Percentiles rank a stretch among this genome's conserved stretches.
These are phyloP conservation scores for Atrichornis clamosus DNA, from an alignment of 2,113 vertebrate species.

Conservation along the genomic window DNA sequence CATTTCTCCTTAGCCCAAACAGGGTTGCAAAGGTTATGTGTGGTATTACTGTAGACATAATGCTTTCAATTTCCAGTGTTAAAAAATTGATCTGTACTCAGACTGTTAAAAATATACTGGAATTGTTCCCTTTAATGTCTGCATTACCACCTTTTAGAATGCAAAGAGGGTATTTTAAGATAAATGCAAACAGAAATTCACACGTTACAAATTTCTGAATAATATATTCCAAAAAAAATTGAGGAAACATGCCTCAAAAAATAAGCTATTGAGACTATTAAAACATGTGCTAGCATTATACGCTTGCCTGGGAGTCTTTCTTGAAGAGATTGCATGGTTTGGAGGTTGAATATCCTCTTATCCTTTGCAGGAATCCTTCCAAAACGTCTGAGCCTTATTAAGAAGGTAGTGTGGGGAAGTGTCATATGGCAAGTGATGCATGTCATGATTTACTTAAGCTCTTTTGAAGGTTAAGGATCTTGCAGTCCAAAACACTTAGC, in stretches of 20 bases:
- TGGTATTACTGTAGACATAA: background rate
- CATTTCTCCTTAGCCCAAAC: background rate
- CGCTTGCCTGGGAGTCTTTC: background rate
- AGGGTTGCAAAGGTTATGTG: background rate
- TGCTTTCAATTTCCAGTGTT: background rate
- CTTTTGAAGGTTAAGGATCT: constrained; percentile 13
- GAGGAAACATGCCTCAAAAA: background rate
- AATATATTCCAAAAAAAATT: background rate
- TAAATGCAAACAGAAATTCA: background rate
- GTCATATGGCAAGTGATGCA: background rate
- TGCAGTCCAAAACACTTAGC: background rate
- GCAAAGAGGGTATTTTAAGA: background rate
- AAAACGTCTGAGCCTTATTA: background rate
- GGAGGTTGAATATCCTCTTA: background rate
- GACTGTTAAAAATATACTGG: background rate
- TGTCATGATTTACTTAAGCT: background rate
- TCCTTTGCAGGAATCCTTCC: constrained; percentile 30
- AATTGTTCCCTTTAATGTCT: background rate
- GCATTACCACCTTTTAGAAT: background rate
- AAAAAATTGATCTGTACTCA: background rate
- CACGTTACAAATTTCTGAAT: background rate
- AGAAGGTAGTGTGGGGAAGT: background rate
- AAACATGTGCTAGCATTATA: background rate
- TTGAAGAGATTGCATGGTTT: background rate
- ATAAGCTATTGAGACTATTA: background rate